Base-by-base conservation (phyloP, 2,113 vertebrate genomes). In the Ammospiza caudacuta region DNA sequence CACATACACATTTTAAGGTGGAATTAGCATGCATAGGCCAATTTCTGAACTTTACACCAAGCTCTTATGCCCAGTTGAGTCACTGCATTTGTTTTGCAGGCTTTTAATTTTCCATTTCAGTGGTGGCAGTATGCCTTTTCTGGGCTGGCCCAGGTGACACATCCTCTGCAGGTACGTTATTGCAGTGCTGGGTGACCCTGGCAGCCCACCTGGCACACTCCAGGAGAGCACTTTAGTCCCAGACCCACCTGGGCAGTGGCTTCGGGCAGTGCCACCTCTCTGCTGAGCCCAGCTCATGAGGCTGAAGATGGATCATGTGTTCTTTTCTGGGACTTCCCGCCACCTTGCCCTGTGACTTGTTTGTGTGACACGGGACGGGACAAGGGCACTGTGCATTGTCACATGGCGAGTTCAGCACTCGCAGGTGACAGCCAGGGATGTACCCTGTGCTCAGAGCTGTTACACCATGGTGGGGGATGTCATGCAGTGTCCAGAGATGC, bases 201-300 rank as follows among this genome's bases (percentile, higher is more conserved):
- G 23, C 63, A 61, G 33, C 75, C 39, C 51, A 51, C 16, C 10
- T 1, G 2, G 17, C 11, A 18, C 73, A 22, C 62, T 73, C 24
- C 8, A 19, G 8, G 39, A 59, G 35, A 51, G 41, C 1, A 0
- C 57, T 73, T 54, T 33, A 44, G 24, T 74, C n/a, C 51, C 7
- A 8, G 43, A 10, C 17, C 31, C 0, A 0, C 1, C 15, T 41
- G 39, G 59, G 47, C 0, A 0, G 20, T 63, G 37, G 23, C 20
- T 89, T 70, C 63, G 24, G 63, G 37, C 73, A 31, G 1, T 8
- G 9, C n/a, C 35, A 20, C 20, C 57, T 68, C 73, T 75, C 54
- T 43, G 35, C 39, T 89, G 74, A 73, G 19, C 72, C 41, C 68
- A 44, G 39, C 44, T 66, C 46, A 7, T 59, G 27, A 55, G 59